phyloP scores from a whole-genome alignment of 2,888 invertebrate genomes.

The Dasypogon diadema region DNA sequence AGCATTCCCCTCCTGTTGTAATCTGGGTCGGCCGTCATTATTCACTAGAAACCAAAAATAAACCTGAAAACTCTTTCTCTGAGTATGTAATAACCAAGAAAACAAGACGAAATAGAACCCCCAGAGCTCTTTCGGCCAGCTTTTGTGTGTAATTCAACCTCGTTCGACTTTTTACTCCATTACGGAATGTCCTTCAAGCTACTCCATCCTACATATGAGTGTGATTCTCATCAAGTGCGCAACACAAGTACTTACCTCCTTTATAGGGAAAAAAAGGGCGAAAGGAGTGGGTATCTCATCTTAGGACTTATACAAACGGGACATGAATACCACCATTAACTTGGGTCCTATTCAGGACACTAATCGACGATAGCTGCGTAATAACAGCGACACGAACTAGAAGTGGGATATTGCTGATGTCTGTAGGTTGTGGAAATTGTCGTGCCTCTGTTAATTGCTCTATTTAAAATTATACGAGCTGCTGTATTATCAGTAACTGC shows the following conservation, averaged over 20 bases:
- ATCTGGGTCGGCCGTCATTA: slow-evolving; percentile 21
- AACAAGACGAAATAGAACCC: slow-evolving; percentile 21
- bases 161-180: slow-evolving; percentile 20
- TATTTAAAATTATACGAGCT: slow-evolving; percentile 31
- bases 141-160: slow-evolving; percentile 13
- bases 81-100: slow-evolving; percentile 33
- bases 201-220: slow-evolving; percentile 15
- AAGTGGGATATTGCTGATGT: not conserved
- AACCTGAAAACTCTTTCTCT: slow-evolving; percentile 14
- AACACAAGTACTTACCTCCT: slow-evolving; percentile 7
- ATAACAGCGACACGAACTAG: slow-evolving; percentile 6
- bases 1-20: no score
- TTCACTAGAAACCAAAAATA: slow-evolving; percentile 15
- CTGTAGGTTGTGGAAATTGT: not conserved
- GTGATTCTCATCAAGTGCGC: not conserved
- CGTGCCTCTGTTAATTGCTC: slow-evolving; percentile 7
- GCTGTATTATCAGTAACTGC: not conserved
- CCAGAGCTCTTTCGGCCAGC: not conserved
- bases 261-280: not conserved
- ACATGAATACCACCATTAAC: slow-evolving; percentile 39
- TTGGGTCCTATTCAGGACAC: slow-evolving; percentile 30
- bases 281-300: not conserved
- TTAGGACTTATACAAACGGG: slow-evolving; percentile 17
- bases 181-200: slow-evolving; percentile 24
- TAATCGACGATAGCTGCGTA: slow-evolving; percentile 34